Conservation (phyloP, 2,113 vertebrate species). For the Nymphicus hollandicus region DNA sequence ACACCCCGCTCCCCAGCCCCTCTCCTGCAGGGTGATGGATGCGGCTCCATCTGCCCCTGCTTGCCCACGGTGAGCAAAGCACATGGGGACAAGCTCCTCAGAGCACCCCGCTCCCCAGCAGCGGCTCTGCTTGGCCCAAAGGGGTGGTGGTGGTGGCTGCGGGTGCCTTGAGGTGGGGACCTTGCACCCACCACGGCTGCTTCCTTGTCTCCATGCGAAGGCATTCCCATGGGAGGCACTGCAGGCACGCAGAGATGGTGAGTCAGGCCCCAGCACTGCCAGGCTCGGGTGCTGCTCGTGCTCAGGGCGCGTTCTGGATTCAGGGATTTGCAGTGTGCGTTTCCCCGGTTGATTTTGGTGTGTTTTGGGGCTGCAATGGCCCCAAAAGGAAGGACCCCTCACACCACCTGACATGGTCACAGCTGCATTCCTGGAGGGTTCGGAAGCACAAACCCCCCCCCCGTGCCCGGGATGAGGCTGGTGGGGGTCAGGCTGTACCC, state of each 20-base stretch:
- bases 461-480: not conserved
- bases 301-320: not conserved
- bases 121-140: not conserved
- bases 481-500: not conserved
- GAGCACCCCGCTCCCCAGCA: not conserved
- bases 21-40: not conserved
- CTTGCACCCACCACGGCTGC: rapidly evolving
- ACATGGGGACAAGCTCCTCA: not conserved
- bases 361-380: not conserved
- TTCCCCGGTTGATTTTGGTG: not conserved
- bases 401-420: not conserved
- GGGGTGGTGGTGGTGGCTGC: not conserved
- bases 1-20: no score
- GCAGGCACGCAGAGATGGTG: not conserved
- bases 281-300: not conserved
- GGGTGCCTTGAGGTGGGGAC: not conserved
- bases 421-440: not conserved
- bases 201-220: not conserved
- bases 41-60: rapidly evolving
- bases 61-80: not conserved
- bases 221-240: not conserved
- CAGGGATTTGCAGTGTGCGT: not conserved
- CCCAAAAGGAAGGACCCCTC: rapidly evolving
- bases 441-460: not conserved
- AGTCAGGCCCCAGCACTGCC: not conserved